phyloP scores from a whole-genome alignment of 2,888 invertebrate genomes.

The Amaurobius ferox region DNA sequence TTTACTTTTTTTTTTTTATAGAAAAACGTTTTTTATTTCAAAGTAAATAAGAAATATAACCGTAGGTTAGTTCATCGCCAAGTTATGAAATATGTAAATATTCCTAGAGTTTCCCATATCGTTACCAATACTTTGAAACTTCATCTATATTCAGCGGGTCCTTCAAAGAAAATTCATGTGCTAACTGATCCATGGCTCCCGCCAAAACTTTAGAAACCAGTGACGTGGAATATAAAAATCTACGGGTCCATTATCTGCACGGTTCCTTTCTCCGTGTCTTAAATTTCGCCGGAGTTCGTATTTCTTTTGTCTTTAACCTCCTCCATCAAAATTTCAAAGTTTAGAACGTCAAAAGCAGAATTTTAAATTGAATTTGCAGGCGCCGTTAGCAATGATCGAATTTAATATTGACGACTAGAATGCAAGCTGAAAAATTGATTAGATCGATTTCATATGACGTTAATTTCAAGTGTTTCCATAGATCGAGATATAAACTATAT shows the following conservation, averaged over 20 bases:
- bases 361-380: not conserved
- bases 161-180: not conserved
- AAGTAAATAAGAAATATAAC: too few relatives aligned
- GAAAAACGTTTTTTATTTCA: too few relatives aligned
- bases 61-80: too few relatives aligned
- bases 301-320: constrained; percentile 11
- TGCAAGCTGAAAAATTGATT: not conserved
- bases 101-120: too few relatives aligned
- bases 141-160: not conserved
- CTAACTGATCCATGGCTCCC: not conserved
- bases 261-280: not conserved
- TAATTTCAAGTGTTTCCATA: not conserved
- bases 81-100: too few relatives aligned
- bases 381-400: not conserved
- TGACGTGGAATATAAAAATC: constrained; percentile 1
- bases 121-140: not conserved
- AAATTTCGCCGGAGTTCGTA: not conserved
- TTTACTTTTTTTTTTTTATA: too few relatives aligned
- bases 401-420: not conserved
- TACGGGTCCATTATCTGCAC: not conserved
- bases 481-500: too few relatives aligned
- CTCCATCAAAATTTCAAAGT: constrained; percentile 7
- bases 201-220: not conserved
- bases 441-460: not conserved
- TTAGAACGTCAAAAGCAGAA: constrained; percentile 6